phyloP scores from a whole-genome alignment of 2,888 invertebrate species.

The Meganola albula region DNA sequence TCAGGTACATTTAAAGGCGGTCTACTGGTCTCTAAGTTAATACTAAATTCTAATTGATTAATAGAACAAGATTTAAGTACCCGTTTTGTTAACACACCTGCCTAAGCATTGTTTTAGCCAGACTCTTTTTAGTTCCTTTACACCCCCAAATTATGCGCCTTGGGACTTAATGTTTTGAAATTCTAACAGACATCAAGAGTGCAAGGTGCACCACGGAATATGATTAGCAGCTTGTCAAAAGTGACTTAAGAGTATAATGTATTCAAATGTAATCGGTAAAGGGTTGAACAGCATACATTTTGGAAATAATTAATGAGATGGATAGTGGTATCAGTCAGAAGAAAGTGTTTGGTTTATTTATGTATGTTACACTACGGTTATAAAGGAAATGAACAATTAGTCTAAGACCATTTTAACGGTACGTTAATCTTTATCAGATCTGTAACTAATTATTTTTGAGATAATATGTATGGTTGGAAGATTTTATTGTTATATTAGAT shows the following conservation, averaged over 20 bases:
- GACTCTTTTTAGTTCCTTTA: constrained; percentile 51
- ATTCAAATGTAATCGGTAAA: constrained; percentile 63
- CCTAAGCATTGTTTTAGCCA: constrained; percentile 45
- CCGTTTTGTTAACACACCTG: constrained; percentile 37
- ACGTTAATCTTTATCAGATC: too few relatives aligned
- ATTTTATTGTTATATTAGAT: too few relatives aligned
- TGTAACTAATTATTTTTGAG: too few relatives aligned
- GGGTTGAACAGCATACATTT: constrained; percentile 51
- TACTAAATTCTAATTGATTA: constrained; percentile 34
- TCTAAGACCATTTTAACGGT: too few relatives aligned
- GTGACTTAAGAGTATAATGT: constrained; percentile 62
- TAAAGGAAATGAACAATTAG: not conserved
- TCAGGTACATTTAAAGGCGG: too few relatives aligned
- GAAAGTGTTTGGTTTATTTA: constrained; percentile 9
- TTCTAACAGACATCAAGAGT: constrained; percentile 58
- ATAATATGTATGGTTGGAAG: too few relatives aligned
- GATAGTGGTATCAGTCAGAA: constrained; percentile 22
- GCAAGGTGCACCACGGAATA: constrained; percentile 74
- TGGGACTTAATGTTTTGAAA: constrained; percentile 58
- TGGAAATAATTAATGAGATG: constrained; percentile 16
- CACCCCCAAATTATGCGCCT: constrained; percentile 54
- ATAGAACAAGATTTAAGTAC: too few relatives aligned
- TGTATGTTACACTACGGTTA: not conserved
- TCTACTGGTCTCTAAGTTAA: too few relatives aligned
- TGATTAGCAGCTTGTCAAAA: constrained; percentile 78